Conservation (phyloP, 2,113 vertebrate species). For the Hippotragus niger region DNA sequence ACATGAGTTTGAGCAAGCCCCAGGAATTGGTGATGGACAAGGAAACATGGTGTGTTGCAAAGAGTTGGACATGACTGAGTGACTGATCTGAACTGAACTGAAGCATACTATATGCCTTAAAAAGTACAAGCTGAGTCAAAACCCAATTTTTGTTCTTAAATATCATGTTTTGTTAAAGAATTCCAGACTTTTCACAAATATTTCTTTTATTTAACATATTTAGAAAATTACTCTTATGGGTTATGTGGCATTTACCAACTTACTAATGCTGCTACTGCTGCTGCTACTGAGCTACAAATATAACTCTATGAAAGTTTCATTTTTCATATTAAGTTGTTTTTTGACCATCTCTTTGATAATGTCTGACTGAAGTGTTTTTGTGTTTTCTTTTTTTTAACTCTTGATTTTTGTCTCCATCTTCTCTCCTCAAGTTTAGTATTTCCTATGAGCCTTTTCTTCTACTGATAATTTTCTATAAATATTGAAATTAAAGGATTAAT, state of each 20-base stretch:
- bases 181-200: conserved; percentile 41
- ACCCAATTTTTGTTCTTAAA: conserved; percentile 50
- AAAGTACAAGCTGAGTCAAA: background rate
- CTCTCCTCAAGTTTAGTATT: background rate
- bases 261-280: background rate
- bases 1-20: background rate
- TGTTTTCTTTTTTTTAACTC: background rate
- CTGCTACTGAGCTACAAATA: background rate
- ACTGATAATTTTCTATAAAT: background rate
- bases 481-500: background rate
- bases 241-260: background rate
- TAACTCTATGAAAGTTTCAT: background rate
- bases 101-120: background rate
- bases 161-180: conserved; percentile 41
- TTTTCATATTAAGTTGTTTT: background rate
- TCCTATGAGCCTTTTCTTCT: background rate
- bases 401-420: background rate
- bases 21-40: background rate
- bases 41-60: rapidly evolving
- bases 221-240: conserved; percentile 3
- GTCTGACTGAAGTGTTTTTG: background rate
- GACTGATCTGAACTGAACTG: background rate
- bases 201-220: conserved; percentile 47
- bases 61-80: background rate
- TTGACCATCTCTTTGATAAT: background rate